Percentiles rank a stretch among this genome's conserved stretches.
Conservation (phyloP, 2,888 invertebrate genomes). For the Phengaris arion region DNA sequence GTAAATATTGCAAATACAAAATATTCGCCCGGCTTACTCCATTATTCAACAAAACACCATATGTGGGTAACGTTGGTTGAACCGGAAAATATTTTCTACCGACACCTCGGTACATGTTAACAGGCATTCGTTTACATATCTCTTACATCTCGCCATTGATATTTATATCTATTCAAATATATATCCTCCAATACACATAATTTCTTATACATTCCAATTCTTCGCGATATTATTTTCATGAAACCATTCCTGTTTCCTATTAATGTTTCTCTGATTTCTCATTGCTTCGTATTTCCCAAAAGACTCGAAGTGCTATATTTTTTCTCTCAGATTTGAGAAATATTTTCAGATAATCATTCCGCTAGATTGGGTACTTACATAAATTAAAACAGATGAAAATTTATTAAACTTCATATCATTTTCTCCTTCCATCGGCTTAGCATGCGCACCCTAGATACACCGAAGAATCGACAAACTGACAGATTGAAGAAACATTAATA, state of each 20-base stretch:
- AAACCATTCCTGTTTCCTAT: slow-evolving; percentile 8
- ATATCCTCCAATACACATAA: neutral
- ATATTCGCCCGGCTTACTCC: slow-evolving; percentile 41
- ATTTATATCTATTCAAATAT: slow-evolving; percentile 27
- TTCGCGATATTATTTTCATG: slow-evolving; percentile 17
- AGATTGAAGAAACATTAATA: too few species aligned
- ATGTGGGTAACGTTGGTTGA: slow-evolving; percentile 39
- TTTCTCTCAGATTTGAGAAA: neutral
- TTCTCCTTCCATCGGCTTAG: neutral
- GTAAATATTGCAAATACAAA: slow-evolving; percentile 39
- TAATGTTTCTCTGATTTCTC: slow-evolving; percentile 17
- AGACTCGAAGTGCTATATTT: slow-evolving; percentile 11
- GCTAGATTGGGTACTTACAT: neutral
- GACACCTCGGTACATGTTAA: slow-evolving; percentile 33
- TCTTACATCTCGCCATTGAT: slow-evolving; percentile 27
- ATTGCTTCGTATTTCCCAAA: slow-evolving; percentile 8
- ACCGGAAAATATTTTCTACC: slow-evolving; percentile 31
- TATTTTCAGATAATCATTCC: neutral
- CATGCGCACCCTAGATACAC: too few species aligned
- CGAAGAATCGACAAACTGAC: too few species aligned
- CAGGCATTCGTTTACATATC: slow-evolving; percentile 28
- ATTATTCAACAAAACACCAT: slow-evolving; percentile 43
- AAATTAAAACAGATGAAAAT: neutral
- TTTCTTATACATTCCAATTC: slow-evolving; percentile 15
- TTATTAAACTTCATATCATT: neutral